These are phyloP conservation scores for Mylabris phalerata DNA, from an alignment of 1,140 invertebrate species.

Conservation along the genomic window DNA sequence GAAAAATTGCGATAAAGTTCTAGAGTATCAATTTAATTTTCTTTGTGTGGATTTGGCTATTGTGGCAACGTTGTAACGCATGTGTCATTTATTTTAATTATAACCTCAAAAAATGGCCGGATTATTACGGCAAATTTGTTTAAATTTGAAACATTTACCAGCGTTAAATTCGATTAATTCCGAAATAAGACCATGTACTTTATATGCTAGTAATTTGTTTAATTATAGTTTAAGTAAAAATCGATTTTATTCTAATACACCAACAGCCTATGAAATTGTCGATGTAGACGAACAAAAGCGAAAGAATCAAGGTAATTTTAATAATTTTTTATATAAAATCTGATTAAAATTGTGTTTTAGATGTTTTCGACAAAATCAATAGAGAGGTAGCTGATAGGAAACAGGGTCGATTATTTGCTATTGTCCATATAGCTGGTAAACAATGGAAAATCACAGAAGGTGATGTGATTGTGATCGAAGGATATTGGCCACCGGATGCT, in stretches of 20 bases:
- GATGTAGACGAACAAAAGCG: conserved; percentile 25
- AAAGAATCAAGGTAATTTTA: conserved; percentile 20
- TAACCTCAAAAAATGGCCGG: background rate
- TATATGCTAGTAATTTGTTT: too few species aligned
- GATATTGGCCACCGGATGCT: conserved; percentile 73
- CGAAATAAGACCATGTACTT: too few species aligned
- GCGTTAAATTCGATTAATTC: background rate
- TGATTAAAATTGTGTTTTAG: conserved; percentile 8
- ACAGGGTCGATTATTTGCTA: conserved; percentile 75
- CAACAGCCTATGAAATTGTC: conserved; percentile 32
- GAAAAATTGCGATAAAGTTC: too few species aligned
- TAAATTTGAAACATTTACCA: background rate
- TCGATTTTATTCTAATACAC: conserved; percentile 20
- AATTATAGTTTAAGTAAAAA: too few species aligned
- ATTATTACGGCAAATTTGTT: background rate
- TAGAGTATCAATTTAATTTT: too few species aligned
- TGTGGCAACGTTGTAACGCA: too few species aligned
- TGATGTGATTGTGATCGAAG: conserved; percentile 77
- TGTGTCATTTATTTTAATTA: too few species aligned
- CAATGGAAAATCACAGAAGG: conserved; percentile 84
- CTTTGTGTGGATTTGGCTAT: too few species aligned
- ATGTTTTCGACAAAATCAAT: conserved; percentile 49
- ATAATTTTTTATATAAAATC: background rate
- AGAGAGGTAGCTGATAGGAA: conserved; percentile 47
- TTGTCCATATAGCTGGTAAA: conserved; percentile 74